Conservation (phyloP, 2,113 vertebrate species). For the Dicaeum eximium region DNA sequence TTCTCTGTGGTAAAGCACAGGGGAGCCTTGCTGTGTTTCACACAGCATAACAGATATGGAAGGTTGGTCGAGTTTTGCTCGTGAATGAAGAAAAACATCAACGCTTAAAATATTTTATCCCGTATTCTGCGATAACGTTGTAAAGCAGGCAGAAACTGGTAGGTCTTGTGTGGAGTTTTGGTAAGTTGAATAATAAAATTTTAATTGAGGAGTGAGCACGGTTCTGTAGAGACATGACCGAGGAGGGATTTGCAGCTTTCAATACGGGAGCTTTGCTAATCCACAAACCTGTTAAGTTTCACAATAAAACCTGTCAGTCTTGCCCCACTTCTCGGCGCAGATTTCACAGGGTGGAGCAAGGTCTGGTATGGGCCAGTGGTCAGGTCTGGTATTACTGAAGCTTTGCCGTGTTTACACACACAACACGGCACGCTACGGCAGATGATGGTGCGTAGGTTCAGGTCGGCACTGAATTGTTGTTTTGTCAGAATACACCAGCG, state of each 20-base stretch:
- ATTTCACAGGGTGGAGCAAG: slow-evolving; percentile 11
- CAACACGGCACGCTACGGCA: background rate
- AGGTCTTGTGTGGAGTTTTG: background rate
- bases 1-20: fast-evolving
- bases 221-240: background rate
- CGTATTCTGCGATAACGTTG: fast-evolving
- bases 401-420: background rate
- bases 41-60: background rate
- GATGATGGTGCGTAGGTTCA: background rate
- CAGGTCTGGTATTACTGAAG: background rate
- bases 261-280: background rate
- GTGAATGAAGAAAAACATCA: background rate
- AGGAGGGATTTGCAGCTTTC: slow-evolving; percentile 24
- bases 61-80: background rate
- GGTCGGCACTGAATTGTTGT: background rate
- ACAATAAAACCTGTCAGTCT: slow-evolving; percentile 49
- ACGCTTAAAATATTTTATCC: background rate
- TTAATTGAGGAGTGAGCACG: background rate
- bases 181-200: background rate
- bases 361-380: slow-evolving; percentile 9
- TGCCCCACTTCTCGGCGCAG: background rate
- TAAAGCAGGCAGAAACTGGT: background rate
- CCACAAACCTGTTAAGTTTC: slow-evolving; percentile 35
- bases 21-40: background rate
- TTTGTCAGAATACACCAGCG: background rate